phyloP scores from a whole-genome alignment of 2,113 vertebrate genomes.

The Oostethus manadensis region DNA sequence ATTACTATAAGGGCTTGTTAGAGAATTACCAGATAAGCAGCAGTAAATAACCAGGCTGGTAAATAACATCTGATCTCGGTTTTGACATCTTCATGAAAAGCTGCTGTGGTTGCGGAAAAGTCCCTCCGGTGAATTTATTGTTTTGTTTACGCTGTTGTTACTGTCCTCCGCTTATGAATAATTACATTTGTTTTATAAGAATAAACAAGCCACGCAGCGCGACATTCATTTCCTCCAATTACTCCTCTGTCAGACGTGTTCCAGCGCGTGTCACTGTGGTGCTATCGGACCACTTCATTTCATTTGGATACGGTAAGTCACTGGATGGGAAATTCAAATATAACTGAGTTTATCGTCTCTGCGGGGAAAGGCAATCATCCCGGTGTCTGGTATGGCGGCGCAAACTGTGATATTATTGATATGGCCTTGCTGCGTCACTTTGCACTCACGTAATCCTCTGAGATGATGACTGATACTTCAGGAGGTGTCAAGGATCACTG shows the following conservation, averaged over 20 bases:
- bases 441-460: slow-evolving; percentile 31
- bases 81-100: slow-evolving; percentile 13
- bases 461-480: background rate
- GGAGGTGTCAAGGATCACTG: background rate
- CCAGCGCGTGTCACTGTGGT: slow-evolving; percentile 28
- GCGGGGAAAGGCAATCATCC: slow-evolving; percentile 28
- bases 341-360: slow-evolving; percentile 48
- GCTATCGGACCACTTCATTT: slow-evolving; percentile 42
- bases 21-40: slow-evolving; percentile 50
- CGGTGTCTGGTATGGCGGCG: slow-evolving; percentile 13
- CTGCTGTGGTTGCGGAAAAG: slow-evolving; percentile 8
- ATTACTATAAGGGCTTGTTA: slow-evolving; percentile 15
- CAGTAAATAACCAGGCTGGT: slow-evolving; percentile 35
- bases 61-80: slow-evolving; percentile 26
- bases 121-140: slow-evolving; percentile 16
- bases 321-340: slow-evolving; percentile 45
- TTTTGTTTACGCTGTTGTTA: slow-evolving; percentile 4
- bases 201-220: slow-evolving; percentile 13
- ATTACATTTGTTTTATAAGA: slow-evolving; percentile 25
- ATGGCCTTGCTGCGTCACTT: slow-evolving; percentile 24
- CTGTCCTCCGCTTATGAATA: background rate
- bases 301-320: slow-evolving; percentile 43
- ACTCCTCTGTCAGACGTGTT: slow-evolving; percentile 24
- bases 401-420: slow-evolving; percentile 40
- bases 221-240: slow-evolving; percentile 41